phyloP scores from a whole-genome alignment of 64 coral and sea anemone genomes.

The Actinia equina region DNA sequence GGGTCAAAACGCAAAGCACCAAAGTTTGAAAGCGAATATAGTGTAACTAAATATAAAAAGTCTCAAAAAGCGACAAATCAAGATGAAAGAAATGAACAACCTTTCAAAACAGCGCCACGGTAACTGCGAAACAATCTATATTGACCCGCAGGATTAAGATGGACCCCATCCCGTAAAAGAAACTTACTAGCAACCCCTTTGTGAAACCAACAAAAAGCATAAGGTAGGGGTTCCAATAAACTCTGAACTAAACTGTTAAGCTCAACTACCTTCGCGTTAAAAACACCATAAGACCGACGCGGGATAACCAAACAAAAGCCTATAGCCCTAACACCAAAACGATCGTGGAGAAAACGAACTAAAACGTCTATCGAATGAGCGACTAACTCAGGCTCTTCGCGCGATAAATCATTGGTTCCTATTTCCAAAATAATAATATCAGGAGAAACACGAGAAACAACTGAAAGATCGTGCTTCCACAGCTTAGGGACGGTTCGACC shows the following conservation, averaged over 20 bases:
- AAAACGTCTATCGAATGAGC: not conserved
- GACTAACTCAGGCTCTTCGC: not conserved
- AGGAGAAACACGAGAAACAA: not conserved
- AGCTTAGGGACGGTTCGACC: constrained; percentile 19
- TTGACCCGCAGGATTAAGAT: constrained; percentile 18
- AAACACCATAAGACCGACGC: not conserved
- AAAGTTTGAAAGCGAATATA: too few species aligned
- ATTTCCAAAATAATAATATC: constrained; percentile 26
- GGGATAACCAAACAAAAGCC: constrained; percentile 21
- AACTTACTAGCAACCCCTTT: not conserved
- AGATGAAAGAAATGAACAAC: not conserved
- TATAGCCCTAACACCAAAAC: not conserved
- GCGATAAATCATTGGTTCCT: constrained; percentile 19
- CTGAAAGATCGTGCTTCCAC: not conserved
- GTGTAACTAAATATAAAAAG: too few species aligned
- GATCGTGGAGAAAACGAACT: not conserved
- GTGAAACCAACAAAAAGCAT: constrained; percentile 42
- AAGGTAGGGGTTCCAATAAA: constrained; percentile 7
- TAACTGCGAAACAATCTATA: constrained; percentile 42
- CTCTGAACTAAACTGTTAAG: not conserved
- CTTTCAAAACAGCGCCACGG: constrained; percentile 21
- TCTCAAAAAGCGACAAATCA: too few species aligned
- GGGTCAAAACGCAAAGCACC: too few species aligned
- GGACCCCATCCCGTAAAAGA: constrained; percentile 19
- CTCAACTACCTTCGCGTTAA: not conserved